These are phyloP conservation scores for Alcedo atthis DNA, from an alignment of 2,797 vertebrate species.

Conservation along the genomic window DNA sequence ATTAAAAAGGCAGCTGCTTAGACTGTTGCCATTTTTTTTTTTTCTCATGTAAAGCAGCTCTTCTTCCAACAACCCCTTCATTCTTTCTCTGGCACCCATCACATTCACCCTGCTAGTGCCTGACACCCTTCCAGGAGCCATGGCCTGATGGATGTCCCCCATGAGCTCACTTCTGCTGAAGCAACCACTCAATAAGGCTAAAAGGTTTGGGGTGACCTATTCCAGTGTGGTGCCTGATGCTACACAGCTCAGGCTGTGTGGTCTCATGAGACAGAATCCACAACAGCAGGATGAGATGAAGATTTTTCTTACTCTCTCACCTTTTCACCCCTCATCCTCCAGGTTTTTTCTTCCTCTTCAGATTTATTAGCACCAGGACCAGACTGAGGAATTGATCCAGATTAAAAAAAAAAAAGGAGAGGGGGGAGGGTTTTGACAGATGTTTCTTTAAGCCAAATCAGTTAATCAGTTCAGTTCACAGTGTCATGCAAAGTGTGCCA, in stretches of 20 bases:
- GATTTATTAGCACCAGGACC: background rate
- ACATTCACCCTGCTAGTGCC: background rate
- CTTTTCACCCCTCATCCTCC: background rate
- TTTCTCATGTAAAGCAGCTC: background rate
- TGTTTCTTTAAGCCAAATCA: constrained; percentile 37
- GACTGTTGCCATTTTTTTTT: background rate
- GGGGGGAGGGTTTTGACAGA: constrained; percentile 2
- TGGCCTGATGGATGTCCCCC: background rate
- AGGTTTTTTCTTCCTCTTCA: background rate
- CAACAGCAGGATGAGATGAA: background rate
- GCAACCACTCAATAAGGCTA: background rate
- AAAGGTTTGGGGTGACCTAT: background rate
- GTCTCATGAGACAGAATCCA: background rate
- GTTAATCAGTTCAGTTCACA: background rate
- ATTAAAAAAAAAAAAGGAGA: background rate
- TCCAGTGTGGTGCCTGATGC: background rate
- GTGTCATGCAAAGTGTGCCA: background rate
- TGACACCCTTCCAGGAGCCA: background rate
- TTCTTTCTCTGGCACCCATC: background rate
- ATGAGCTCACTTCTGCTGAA: background rate
- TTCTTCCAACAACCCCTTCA: background rate
- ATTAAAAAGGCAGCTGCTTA: background rate
- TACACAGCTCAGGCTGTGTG: fast-evolving
- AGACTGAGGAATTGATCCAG: constrained; percentile 11
- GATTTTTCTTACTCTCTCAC: background rate